These are phyloP conservation scores for Drosophila affinis DNA, from an alignment of 2,888 invertebrate species.

Conservation along the genomic window DNA sequence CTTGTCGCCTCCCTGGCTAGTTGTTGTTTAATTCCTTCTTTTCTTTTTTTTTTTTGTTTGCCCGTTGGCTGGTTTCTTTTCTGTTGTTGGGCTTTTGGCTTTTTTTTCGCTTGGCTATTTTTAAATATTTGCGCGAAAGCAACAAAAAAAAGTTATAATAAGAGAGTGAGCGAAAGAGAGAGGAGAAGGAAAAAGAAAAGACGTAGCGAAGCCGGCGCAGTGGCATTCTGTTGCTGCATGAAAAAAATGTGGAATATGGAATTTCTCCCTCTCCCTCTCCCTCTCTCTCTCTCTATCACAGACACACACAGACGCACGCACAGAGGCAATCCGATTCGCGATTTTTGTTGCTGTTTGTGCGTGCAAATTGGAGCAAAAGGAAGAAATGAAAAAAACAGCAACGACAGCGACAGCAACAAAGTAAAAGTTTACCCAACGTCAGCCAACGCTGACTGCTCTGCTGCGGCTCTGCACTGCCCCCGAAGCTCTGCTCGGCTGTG, in stretches of 20 bases:
- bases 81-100: conserved; percentile 37
- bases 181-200: conserved; percentile 54
- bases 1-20: conserved; percentile 1
- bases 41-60: conserved; percentile 19
- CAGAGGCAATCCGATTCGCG: conserved; percentile 25
- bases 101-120: conserved; percentile 65
- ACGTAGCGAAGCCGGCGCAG: conserved; percentile 53
- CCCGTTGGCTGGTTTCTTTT: conserved; percentile 42
- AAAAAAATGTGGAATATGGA: conserved; percentile 72
- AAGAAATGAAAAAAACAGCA: conserved; percentile 12
- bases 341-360: conserved; percentile 41
- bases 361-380: conserved; percentile 73
- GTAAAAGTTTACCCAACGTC: no score
- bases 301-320: conserved; percentile 39
- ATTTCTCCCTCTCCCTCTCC: conserved; percentile 45
- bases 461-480: conserved; percentile 5
- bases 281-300: conserved; percentile 14
- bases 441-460: background rate
- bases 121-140: conserved; percentile 70
- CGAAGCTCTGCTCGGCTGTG: background rate
- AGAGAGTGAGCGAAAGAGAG: conserved; percentile 20
- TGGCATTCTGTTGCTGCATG: conserved; percentile 39
- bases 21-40: conserved; percentile 14
- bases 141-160: conserved; percentile 43
- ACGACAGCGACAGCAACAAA: background rate